phyloP scores from a whole-genome alignment of 2,888 invertebrate species.

The Leistus spinibarbis region DNA sequence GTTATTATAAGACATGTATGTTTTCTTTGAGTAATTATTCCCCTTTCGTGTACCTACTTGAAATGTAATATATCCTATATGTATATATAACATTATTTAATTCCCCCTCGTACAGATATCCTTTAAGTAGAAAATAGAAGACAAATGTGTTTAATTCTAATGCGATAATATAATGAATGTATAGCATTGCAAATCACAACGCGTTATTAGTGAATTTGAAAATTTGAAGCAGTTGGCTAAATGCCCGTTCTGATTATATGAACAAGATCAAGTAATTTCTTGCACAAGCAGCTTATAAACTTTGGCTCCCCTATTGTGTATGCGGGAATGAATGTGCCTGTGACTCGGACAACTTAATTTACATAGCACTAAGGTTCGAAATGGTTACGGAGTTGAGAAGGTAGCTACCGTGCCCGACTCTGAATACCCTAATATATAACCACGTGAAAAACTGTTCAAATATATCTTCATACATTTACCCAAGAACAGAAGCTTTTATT shows the following conservation, averaged over 20 bases:
- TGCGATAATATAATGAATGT: background rate
- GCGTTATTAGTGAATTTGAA: background rate
- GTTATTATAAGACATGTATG: background rate
- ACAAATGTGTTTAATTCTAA: background rate
- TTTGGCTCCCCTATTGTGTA: background rate
- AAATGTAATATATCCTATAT: too few species aligned
- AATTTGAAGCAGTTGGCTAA: background rate
- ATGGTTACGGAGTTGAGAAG: background rate
- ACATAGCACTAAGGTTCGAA: background rate
- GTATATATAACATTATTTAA: background rate
- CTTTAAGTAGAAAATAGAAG: background rate
- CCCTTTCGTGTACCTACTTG: background rate
- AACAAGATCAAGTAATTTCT: background rate
- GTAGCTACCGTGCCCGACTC: background rate
- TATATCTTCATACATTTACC: background rate
- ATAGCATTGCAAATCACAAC: background rate
- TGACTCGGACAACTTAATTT: background rate
- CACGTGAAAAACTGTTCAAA: background rate
- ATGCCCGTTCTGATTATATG: background rate
- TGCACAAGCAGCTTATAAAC: background rate
- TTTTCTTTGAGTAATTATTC: background rate
- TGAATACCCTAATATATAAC: background rate
- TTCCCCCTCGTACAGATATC: background rate
- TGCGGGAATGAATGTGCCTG: background rate
- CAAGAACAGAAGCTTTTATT: background rate